A percentile compares a stretch with the other conserved stretches of the same genome.
Conservation (phyloP, 2,888 invertebrate genomes). For the Acleris emargana region DNA sequence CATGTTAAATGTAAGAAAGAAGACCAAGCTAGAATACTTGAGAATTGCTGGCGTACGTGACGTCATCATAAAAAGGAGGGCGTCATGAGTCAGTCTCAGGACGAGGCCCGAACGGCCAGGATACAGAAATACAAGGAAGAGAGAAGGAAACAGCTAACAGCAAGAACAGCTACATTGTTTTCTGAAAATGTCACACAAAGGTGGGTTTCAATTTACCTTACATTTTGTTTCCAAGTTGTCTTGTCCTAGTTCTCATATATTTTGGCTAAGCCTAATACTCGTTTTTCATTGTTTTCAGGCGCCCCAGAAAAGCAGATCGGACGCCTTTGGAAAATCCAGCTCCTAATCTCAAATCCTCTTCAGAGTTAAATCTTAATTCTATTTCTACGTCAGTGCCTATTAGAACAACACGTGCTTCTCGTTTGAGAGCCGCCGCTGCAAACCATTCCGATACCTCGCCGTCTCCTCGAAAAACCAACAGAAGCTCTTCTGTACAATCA, state of each 20-base stretch:
- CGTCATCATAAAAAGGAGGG: constrained; percentile 52
- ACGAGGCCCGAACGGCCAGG: constrained; percentile 84
- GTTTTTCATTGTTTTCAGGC: constrained; percentile 61
- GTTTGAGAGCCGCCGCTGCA: constrained; percentile 87
- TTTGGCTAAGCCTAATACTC: background rate
- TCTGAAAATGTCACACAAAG: constrained; percentile 85
- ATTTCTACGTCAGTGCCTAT: constrained; percentile 81
- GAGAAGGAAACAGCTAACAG: constrained; percentile 86
- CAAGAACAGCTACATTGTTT: constrained; percentile 84
- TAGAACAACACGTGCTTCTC: constrained; percentile 88
- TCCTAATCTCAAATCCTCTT: constrained; percentile 73
- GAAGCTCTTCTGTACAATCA: constrained; percentile 75
- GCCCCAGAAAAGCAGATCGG: constrained; percentile 60
- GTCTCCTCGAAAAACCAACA: constrained; percentile 63
- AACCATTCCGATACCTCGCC: constrained; percentile 62
- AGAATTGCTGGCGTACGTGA: constrained; percentile 66
- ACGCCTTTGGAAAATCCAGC: constrained; percentile 64
- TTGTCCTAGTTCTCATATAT: background rate
- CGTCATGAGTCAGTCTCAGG: constrained; percentile 72
- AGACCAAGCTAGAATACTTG: constrained; percentile 53
- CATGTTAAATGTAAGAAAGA: constrained; percentile 56
- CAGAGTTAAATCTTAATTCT: constrained; percentile 73
- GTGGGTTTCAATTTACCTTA: constrained; percentile 45
- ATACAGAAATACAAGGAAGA: constrained; percentile 90
- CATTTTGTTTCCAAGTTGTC: background rate